Evolutionary conservation across 2,113 vertebrate genomes (phyloP).

Genomic region (Acinonyx jubatus): DNA sequence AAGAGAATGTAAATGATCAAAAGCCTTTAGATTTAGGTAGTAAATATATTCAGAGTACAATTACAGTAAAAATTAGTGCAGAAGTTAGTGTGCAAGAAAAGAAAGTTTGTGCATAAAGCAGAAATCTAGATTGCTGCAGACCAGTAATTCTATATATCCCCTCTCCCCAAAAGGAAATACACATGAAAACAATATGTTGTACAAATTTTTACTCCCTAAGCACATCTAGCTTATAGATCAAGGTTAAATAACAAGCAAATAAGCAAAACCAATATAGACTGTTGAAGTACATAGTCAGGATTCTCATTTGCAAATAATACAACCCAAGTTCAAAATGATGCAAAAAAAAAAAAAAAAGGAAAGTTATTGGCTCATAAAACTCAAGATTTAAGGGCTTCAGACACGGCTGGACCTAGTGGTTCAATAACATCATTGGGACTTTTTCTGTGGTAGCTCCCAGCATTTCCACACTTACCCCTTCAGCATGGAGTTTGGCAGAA

Average conservation of each 20-base stretch:
- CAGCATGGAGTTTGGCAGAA: not conserved
- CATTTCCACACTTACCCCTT: not conserved
- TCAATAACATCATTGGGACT: not conserved
- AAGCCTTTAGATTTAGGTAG: not conserved
- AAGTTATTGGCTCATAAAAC: not conserved
- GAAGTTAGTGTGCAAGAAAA: not conserved
- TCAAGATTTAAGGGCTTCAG: not conserved
- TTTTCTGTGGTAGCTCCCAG: not conserved
- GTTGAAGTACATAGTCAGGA: not conserved
- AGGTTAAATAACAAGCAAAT: slow-evolving; percentile 12
- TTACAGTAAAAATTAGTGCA: not conserved
- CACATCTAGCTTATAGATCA: not conserved
- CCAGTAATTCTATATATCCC: not conserved
- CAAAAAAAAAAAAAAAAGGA: not conserved
- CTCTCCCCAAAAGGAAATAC: not conserved
- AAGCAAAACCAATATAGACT: not conserved
- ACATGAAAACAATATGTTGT: not conserved
- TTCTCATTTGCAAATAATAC: slow-evolving; percentile 29
- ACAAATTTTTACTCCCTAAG: not conserved
- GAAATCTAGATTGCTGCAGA: not conserved
- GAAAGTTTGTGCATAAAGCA: not conserved
- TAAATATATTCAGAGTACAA: not conserved
- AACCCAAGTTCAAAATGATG: not conserved
- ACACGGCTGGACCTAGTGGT: not conserved
- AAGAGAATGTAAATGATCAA: not conserved